Evolutionary conservation across 2,888 invertebrate genomes (phyloP).

Genomic region (Trachelus iudaicus): DNA sequence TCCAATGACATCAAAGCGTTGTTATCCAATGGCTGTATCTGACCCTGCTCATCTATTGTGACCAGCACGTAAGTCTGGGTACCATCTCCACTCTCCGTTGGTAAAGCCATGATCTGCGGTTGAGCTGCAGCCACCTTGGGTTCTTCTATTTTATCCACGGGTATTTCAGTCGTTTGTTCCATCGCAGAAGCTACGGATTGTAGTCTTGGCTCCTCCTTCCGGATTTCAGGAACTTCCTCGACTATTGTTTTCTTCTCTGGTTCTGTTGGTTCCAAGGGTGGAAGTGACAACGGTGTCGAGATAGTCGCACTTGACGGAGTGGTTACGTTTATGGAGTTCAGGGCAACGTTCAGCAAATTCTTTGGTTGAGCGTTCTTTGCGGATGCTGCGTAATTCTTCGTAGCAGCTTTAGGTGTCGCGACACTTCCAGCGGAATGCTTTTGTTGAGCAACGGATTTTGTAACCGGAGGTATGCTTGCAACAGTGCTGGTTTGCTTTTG

Average conservation of each 20-base stretch:
- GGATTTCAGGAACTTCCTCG: conserved; percentile 32
- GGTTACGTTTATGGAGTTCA: conserved; percentile 27
- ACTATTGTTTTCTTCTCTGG: conserved; percentile 35
- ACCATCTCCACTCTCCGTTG: conserved; percentile 79
- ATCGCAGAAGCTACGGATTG: conserved; percentile 1
- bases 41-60: conserved; percentile 77
- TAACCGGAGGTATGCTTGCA: conserved; percentile 9
- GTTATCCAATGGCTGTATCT: conserved; percentile 78
- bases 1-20: conserved; percentile 72
- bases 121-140: conserved; percentile 65
- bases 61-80: conserved; percentile 80
- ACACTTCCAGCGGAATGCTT: conserved; percentile 15
- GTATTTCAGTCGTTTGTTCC: conserved; percentile 17
- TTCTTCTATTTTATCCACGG: conserved; percentile 49
- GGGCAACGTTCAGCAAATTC: conserved; percentile 42
- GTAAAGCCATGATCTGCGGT: conserved; percentile 77
- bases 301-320: conserved; percentile 2
- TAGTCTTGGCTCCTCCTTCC: conserved; percentile 30
- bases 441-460: conserved; percentile 26
- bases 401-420: conserved; percentile 14
- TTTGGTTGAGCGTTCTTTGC: conserved; percentile 26
- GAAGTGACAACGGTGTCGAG: conserved; percentile 31
- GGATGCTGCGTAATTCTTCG: conserved; percentile 20
- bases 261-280: conserved; percentile 38
- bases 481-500: conserved; percentile 17